phyloP scores from a whole-genome alignment of 2,888 invertebrate species.

The Sminthurinus aureus region DNA sequence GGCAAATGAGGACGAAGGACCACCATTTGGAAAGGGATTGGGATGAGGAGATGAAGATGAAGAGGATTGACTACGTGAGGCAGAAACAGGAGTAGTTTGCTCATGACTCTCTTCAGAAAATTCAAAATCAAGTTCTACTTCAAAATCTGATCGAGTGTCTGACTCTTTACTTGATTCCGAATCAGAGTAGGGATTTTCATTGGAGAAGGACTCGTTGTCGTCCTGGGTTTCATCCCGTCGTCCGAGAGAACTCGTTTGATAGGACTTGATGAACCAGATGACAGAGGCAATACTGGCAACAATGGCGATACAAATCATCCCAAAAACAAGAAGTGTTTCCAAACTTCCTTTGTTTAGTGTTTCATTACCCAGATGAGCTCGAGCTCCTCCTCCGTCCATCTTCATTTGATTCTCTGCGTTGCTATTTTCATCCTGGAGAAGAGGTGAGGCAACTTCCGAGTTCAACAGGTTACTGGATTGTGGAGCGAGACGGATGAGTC shows the following conservation, averaged over 20 bases:
- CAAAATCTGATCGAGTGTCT: conserved; percentile 56
- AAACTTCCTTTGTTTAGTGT: conserved; percentile 45
- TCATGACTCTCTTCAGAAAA: conserved; percentile 57
- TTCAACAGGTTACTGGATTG: conserved; percentile 54
- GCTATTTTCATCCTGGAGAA: conserved; percentile 24
- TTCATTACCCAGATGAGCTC: conserved; percentile 20
- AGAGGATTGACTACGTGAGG: conserved; percentile 15
- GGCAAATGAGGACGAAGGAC: conserved; percentile 15
- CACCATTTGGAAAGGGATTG: too few relatives aligned
- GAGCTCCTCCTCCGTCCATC: background rate
- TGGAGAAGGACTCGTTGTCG: conserved; percentile 47
- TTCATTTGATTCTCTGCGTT: conserved; percentile 21
- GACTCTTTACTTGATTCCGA: conserved; percentile 42
- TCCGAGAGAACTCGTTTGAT: conserved; percentile 35
- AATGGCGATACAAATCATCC: conserved; percentile 58
- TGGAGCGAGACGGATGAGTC: conserved; percentile 53
- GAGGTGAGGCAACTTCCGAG: conserved; percentile 32
- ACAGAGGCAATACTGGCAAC: conserved; percentile 57
- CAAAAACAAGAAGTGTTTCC: conserved; percentile 58
- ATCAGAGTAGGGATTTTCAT: conserved; percentile 31
- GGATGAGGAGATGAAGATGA: conserved; percentile 4
- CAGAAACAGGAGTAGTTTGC: background rate
- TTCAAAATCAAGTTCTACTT: conserved; percentile 59
- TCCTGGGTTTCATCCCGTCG: conserved; percentile 31
- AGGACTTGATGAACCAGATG: conserved; percentile 58